A percentile compares a stretch with the other conserved stretches of the same genome.
phyloP scores from a whole-genome alignment of 2,113 vertebrate genomes.

The Dicrurus megarhynchus region DNA sequence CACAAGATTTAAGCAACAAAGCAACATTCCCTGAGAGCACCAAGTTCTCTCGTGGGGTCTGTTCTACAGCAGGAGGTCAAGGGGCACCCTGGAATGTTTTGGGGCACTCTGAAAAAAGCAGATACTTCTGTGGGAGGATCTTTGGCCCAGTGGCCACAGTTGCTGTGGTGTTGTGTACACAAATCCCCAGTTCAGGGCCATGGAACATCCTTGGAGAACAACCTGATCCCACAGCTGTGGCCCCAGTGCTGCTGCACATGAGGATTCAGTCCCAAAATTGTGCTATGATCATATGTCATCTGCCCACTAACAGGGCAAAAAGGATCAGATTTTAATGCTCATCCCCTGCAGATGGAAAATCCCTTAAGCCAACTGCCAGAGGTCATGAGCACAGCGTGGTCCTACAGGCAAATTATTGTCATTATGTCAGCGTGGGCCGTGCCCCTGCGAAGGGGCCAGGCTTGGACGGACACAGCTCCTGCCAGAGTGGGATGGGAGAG shows the following conservation, averaged over 20 bases:
- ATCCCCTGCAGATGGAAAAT: background rate
- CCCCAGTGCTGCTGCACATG: background rate
- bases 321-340: background rate
- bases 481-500: background rate
- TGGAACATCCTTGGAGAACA: background rate
- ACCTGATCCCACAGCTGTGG: background rate
- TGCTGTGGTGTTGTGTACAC: background rate
- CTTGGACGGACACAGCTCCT: background rate
- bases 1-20: background rate
- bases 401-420: background rate
- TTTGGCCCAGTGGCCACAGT: background rate
- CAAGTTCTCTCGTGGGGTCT: background rate
- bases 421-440: background rate
- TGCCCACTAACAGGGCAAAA: constrained; percentile 7
- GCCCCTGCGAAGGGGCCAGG: background rate
- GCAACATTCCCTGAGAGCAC: background rate
- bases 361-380: background rate
- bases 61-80: background rate
- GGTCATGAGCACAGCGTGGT: background rate
- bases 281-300: background rate
- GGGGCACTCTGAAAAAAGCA: background rate
- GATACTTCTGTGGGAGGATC: background rate
- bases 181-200: background rate
- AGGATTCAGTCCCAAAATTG: background rate
- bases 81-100: background rate